Base-by-base conservation (phyloP, 2,797 vertebrate genomes). In the Thunnus albacares region DNA sequence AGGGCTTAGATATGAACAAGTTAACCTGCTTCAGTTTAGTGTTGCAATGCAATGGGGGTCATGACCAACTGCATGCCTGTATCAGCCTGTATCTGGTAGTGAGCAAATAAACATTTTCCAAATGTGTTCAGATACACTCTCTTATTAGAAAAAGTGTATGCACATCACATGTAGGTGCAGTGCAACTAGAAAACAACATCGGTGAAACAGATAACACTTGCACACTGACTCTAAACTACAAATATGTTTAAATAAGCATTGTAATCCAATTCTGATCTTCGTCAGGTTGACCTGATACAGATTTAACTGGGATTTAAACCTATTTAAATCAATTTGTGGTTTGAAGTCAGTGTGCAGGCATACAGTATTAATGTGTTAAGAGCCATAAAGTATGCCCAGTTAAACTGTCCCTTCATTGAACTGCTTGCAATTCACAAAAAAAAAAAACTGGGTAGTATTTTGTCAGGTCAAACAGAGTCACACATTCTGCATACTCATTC, bases 401-500 rank as follows among this genome's bases (percentile, higher is more conserved):
- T 64, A n/a, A 68, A 41, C 53, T 71, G 22, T 70, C 49, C 75
- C 28, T 9, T 6, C 68, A 52, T 28, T 77, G 61, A 83, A 80
- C 60, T 84, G 58, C 56, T 14, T 57, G 8, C 49, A 41, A 2
- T 71, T 57, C 17, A 59, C 3, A 24, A 0, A 24, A 24, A 63
- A 49, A 49, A 72, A 49, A 52, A 22, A 6, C 45, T 1, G 18
- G 14, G 15, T 74, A 1, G 7, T 70, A 22, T 18, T 62, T 65
- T 28, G 49, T 65, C 5, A 84, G 72, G 53, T 87, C 75, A 73
- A 56, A 22, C 66, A 20, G 38, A 51, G 56, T 64, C 65, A 60
- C 30, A 63, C 67, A 57, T 90, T 87, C 72, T 89, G 85, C 86
- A 74, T 26, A 79, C 57, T 91, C 88, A 89, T 81, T 86, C 85